Base-by-base conservation (phyloP, 2,797 vertebrate genomes). In the Microctenopoma lineatum region DNA sequence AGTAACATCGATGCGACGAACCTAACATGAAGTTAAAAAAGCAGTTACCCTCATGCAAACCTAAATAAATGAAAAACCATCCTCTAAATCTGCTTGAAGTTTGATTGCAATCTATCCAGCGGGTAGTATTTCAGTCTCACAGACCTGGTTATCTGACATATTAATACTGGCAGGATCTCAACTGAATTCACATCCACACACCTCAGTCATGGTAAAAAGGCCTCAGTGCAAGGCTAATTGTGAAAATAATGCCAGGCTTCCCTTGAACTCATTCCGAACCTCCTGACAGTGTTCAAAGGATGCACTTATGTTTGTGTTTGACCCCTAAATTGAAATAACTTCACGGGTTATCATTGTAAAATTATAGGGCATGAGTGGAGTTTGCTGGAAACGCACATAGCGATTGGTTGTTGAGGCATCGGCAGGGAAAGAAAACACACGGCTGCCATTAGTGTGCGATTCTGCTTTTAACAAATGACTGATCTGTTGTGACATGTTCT, bases 211-310 rank as follows among this genome's bases (percentile, higher is more conserved):
- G 29, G 38, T 53, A 52, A 47, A 57, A 13, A 46, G 50, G 73
- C 79, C 78, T 77, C 34, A 3, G 44, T 48, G 77, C 57, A 9
- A 15, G 51, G 48, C 75, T 78, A 84, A 89, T 90, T 81, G 59
- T 66, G 74, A 77, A 84, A 90, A 86, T 66, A 70, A 85, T 70
- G 78, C 67, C 71, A 56, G 45, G 71, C 48, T 80, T 86, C 68
- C 83, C 83, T 83, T 89, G 87, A 92, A 87, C 91, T 90, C 64
- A 46, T 13, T 50, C 42, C 88, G 90, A 92, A 88, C 89, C 77
- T 66, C 34, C 53, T 56, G 54, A 9, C 39, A 59, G 12, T 44
- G 16, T 77, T 83, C 45, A 81, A 76, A 77, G 55, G 69, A 79
- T 65, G 82, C 46, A 80, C 80, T 45, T 14, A 18, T 41, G 63